phyloP scores from a whole-genome alignment of 1,140 invertebrate species.

The Eumeta japonica region DNA sequence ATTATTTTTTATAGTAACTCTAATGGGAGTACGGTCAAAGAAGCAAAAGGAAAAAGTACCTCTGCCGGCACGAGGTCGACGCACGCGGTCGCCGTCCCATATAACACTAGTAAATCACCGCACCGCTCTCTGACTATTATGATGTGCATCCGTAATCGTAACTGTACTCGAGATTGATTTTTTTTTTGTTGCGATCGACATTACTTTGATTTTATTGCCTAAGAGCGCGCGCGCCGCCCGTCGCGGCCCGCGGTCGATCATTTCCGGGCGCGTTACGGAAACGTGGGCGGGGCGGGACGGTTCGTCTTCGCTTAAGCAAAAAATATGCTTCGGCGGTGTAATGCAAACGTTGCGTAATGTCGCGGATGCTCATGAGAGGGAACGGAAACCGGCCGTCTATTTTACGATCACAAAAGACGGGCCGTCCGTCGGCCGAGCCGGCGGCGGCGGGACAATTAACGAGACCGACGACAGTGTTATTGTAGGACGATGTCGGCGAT shows the following conservation, averaged over 20 bases:
- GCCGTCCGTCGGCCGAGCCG: conserved; percentile 17
- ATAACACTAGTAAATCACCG: too few relatives aligned
- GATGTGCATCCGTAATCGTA: conserved; percentile 21
- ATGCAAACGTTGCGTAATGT: conserved; percentile 25
- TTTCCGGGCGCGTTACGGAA: conserved; percentile 41
- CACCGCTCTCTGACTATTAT: conserved; percentile 26
- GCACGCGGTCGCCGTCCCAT: too few relatives aligned
- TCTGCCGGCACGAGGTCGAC: conserved; percentile 32
- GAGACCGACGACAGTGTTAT: conserved; percentile 43
- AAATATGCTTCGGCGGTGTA: conserved; percentile 25
- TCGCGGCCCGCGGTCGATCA: conserved; percentile 29
- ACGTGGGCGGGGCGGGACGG: too few relatives aligned
- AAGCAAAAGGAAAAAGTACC: too few relatives aligned
- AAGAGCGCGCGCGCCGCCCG: conserved; percentile 28
- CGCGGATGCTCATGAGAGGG: conserved; percentile 12
- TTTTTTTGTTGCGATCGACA: conserved; percentile 41
- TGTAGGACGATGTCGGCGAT: conserved; percentile 45
- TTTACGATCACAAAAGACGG: conserved; percentile 23
- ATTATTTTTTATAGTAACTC: too few relatives aligned
- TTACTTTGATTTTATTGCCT: conserved; percentile 42
- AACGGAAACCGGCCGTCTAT: conserved; percentile 24
- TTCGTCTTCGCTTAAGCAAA: too few relatives aligned
- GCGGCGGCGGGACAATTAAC: conserved; percentile 44
- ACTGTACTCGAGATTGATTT: conserved; percentile 50
- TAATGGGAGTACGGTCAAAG: too few relatives aligned